These are phyloP conservation scores for Mycalesis mineus DNA, from an alignment of 2,888 invertebrate species.

Conservation along the genomic window DNA sequence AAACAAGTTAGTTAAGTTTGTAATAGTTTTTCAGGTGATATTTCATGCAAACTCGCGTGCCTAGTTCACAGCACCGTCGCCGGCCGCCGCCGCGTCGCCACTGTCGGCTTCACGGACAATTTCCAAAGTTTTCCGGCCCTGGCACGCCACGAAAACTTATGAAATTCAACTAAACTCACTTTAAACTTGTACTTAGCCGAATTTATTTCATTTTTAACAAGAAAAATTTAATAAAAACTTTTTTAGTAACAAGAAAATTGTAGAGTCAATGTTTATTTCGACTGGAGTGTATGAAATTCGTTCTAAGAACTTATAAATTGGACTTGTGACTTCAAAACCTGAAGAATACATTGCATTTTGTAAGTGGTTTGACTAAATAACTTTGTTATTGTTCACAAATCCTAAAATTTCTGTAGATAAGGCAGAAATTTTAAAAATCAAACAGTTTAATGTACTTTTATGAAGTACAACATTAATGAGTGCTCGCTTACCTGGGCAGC, in stretches of 20 bases:
- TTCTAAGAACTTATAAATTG: no score
- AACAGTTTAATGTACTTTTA: background rate
- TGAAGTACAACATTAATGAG: background rate
- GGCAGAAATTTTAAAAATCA: background rate
- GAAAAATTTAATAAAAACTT: background rate
- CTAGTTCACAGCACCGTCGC: conserved; percentile 53
- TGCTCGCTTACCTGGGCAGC: conserved; percentile 21
- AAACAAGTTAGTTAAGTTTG: background rate
- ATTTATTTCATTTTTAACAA: background rate
- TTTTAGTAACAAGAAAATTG: background rate
- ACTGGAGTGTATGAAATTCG: no score
- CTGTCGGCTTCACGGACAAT: conserved; percentile 50
- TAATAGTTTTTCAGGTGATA: background rate
- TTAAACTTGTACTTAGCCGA: conserved; percentile 15
- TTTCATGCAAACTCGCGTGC: conserved; percentile 12
- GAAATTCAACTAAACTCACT: conserved; percentile 28
- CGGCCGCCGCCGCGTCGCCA: conserved; percentile 58
- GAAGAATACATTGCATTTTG: no score
- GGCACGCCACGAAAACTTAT: conserved; percentile 43
- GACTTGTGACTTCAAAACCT: no score
- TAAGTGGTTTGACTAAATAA: no score
- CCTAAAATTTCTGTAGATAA: background rate
- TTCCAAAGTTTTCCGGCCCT: conserved; percentile 51
- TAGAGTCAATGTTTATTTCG: background rate
- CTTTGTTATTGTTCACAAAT: no score